Percentiles rank a stretch among this genome's conserved stretches.
These are phyloP conservation scores for Geococcyx californianus DNA, from an alignment of 2,113 vertebrate species.

Conservation along the genomic window DNA sequence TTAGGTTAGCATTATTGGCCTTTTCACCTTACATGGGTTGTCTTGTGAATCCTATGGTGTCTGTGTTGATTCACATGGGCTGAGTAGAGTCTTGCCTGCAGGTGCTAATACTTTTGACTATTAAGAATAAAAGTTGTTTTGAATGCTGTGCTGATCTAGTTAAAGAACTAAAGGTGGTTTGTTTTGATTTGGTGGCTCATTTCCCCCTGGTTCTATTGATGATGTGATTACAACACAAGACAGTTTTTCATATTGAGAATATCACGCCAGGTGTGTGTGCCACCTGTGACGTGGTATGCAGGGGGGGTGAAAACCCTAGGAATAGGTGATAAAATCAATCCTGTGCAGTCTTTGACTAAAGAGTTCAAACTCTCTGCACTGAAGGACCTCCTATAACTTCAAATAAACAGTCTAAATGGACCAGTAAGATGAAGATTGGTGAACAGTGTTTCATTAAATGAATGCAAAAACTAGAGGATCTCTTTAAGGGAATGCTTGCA, in stretches of 20 bases:
- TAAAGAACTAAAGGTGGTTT: neutral
- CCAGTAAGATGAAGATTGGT: constrained; percentile 14
- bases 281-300: neutral
- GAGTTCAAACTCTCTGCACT: neutral
- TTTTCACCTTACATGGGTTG: neutral
- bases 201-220: neutral
- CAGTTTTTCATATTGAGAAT: constrained; percentile 20
- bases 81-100: neutral
- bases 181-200: neutral
- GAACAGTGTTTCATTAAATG: constrained; percentile 35
- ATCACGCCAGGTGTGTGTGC: neutral
- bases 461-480: constrained; percentile 32
- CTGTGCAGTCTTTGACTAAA: neutral
- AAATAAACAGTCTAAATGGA: constrained; percentile 12
- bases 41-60: neutral
- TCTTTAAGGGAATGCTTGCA: constrained; percentile 55
- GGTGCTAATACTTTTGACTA: neutral
- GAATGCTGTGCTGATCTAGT: neutral
- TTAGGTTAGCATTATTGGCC: neutral
- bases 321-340: neutral
- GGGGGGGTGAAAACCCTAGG: neutral
- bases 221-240: neutral
- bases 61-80: neutral
- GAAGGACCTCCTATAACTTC: constrained; percentile 25
- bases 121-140: neutral